phyloP scores from a whole-genome alignment of 2,888 invertebrate genomes.

The Peribatodes rhomboidaria region DNA sequence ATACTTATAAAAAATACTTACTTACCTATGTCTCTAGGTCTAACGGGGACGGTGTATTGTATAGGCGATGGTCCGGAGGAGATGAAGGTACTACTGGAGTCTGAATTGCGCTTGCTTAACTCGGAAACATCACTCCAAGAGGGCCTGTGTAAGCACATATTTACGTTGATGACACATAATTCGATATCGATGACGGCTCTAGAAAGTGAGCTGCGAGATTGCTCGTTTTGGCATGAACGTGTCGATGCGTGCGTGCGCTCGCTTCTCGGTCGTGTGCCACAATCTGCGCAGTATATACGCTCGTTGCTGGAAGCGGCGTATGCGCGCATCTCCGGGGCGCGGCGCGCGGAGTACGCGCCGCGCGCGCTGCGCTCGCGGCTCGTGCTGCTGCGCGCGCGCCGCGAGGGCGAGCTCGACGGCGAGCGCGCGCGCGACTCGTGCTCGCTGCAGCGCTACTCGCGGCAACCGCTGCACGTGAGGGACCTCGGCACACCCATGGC shows the following conservation, averaged over 20 bases:
- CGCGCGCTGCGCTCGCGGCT: constrained; percentile 54
- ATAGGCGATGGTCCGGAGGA: constrained; percentile 59
- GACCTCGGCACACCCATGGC: constrained; percentile 46
- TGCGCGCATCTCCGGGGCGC: constrained; percentile 49
- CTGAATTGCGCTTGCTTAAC: constrained; percentile 43
- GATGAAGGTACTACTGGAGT: constrained; percentile 47
- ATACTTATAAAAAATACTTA: too few relatives aligned
- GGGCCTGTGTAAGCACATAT: constrained; percentile 52
- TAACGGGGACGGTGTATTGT: constrained; percentile 59
- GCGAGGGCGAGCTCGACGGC: constrained; percentile 39
- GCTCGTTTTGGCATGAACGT: constrained; percentile 52
- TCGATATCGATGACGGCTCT: constrained; percentile 22
- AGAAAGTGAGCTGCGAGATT: constrained; percentile 24
- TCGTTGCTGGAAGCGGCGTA: constrained; percentile 58
- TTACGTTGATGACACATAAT: constrained; percentile 43
- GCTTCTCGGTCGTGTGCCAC: constrained; percentile 58
- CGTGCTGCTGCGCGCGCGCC: constrained; percentile 53
- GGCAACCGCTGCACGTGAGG: constrained; percentile 51
- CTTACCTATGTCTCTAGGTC: constrained; percentile 51
- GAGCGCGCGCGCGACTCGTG: constrained; percentile 12
- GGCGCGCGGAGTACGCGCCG: constrained; percentile 41
- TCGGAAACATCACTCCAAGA: constrained; percentile 52
- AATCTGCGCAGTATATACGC: constrained; percentile 65
- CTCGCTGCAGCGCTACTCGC: constrained; percentile 48
- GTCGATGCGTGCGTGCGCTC: constrained; percentile 55